These are phyloP conservation scores for Phoenicopterus ruber DNA, from an alignment of 2,113 vertebrate genomes.

Conservation along the genomic window DNA sequence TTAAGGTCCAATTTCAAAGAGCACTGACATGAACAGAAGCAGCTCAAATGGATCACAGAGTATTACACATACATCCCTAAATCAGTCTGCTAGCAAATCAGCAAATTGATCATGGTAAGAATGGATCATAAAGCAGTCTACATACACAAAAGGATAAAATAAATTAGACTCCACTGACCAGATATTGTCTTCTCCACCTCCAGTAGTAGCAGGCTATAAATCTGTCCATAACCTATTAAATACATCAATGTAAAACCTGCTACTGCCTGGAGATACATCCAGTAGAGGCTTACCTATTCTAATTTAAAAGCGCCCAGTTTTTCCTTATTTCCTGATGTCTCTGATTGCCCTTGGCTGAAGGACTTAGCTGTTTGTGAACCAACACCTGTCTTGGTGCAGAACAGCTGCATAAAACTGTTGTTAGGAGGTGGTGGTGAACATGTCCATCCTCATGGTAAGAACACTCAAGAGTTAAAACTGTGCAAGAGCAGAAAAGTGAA, in stretches of 20 bases:
- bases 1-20: background rate
- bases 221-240: background rate
- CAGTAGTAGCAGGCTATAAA: background rate
- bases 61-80: background rate
- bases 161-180: background rate
- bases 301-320: background rate
- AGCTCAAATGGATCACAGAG: background rate
- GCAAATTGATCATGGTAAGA: background rate
- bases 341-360: background rate
- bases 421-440: background rate
- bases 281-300: background rate
- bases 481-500: background rate
- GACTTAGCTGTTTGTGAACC: background rate
- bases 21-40: background rate
- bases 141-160: background rate
- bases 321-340: background rate
- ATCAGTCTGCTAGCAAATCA: background rate
- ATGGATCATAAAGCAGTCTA: background rate
- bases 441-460: background rate
- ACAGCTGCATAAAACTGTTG: background rate
- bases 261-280: background rate
- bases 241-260: background rate
- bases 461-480: background rate
- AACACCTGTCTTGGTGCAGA: background rate
- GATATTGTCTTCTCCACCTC: background rate